Evolutionary conservation across 2,888 invertebrate genomes (phyloP), one percentile per base, ranked within the genome.

Genomic region (Notodonta ziczac): DNA sequence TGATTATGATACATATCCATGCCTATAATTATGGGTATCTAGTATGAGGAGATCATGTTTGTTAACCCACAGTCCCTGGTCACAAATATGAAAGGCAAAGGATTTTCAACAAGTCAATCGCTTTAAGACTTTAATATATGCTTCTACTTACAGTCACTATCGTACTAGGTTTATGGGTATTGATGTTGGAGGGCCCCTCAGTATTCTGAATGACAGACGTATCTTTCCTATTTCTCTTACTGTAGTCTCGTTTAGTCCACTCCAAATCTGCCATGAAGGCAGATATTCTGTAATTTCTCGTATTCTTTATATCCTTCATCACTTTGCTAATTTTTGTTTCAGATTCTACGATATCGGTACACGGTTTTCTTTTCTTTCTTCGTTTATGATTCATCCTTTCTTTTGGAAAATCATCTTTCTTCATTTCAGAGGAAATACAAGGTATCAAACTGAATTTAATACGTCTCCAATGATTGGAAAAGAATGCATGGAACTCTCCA

Each of bases 321-420:
- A 5, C 59, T n/a, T 67, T 70, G 52, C 44, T 70, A 24, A 42
- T 58, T 54, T 51, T 57, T 16, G 40, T 39, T 10, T 59, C 58
- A 6, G 50, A 62, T 35, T 57, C 57, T 24, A 59, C 56, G 0
- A 50, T 12, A 14, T 58, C 58, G 10, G 59, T 7, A 1, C 53
- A n/a, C 51, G 46, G 42, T 60, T 57, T 63, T 16, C 61, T 53
- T 62, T 87, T 88, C 78, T 85, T 88, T 59, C 82, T 85, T 5
- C 81, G 77, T 69, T 87, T 90, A 58, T 83, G 80, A 61, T 85
- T 82, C 42, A 69, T 76, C 35, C 73, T 79, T 42, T 74, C 75
- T 55, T 72, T 69, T 5, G 53, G 32, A 9, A 61, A 54, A 32
- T 61, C 61, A 9, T 66, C 62, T 35, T 60, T 65, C 52, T 62